Evolutionary conservation across 2,888 invertebrate species (phyloP), one percentile per base, ranked within the genome.

Genomic region (Rhorus exstirpatorius): DNA sequence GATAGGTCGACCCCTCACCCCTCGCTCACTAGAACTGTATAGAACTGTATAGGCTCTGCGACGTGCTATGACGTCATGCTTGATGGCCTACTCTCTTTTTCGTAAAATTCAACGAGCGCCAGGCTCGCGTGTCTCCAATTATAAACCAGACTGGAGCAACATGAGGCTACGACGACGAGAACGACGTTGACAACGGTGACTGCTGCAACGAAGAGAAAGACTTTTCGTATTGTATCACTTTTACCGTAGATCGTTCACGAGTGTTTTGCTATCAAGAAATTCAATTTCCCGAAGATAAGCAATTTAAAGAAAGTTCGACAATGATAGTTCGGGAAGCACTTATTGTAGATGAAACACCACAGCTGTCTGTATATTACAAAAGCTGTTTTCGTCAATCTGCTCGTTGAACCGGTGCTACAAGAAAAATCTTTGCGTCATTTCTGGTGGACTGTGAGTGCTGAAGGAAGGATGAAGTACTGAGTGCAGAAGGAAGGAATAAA

Each of bases 81-180:
- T 41, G 24, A 74, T 67, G 79, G 72, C 72, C 72, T 67, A 79
- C 72, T 74, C 67, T 51, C 17, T 26, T 49, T 60, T 79, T 79
- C 53, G 14, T 53, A 46, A 79, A 79, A 74, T 79, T 79, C 60
- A 67, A 58, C 58, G 67, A 67, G 31, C 26, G 67, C 41, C 72
- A 61, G 53, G 53, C 31, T 79, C 72, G 67, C 58, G 19, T 14
- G 51, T 60, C 31, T 60, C 58, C 67, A 72, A 79, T 72, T 72
- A 79, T 60, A 79, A 72, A 26, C 19, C 41, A 21, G 26, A 38
- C 44, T 51, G 61, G 24, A 78, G 63, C 35, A 21, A 19, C 46
- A 1, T n/a, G 17, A 2, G 41, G 35, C 31, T 24, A 26, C 14
- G 24, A 49, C 61, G 55, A 63, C 35, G 24, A 35, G 14, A 51